Conservation (phyloP, 2,113 vertebrate genomes). For the Myotis brandtii region DNA sequence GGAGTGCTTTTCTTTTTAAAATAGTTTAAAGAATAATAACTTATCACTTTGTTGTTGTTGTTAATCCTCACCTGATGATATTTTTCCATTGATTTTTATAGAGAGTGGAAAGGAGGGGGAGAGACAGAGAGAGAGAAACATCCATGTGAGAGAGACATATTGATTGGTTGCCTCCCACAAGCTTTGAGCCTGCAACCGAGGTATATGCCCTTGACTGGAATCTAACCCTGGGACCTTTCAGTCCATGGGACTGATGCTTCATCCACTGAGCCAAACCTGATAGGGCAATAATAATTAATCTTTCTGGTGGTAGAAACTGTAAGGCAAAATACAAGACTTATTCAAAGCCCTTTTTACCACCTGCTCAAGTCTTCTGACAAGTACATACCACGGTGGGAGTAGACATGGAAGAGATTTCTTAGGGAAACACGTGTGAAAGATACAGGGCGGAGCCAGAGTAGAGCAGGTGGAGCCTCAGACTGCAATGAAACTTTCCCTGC, state of each 20-base stretch:
- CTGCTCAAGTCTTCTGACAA: constrained; percentile 18
- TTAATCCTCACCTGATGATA: too few relatives aligned
- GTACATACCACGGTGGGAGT: neutral
- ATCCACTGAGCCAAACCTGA: too few relatives aligned
- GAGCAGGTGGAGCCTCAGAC: neutral
- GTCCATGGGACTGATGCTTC: too few relatives aligned
- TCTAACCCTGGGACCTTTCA: too few relatives aligned
- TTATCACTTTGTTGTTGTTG: neutral
- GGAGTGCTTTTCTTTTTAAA: neutral
- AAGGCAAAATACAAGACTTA: neutral
- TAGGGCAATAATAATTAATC: neutral
- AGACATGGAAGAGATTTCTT: neutral
- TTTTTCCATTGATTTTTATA: too few relatives aligned
- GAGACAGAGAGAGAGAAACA: too few relatives aligned
- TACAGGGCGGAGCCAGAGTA: neutral
- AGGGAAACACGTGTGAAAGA: neutral
- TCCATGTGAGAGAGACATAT: too few relatives aligned
- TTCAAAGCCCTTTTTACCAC: neutral
- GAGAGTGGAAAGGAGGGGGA: too few relatives aligned
- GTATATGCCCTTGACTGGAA: too few relatives aligned
- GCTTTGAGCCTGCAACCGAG: too few relatives aligned
- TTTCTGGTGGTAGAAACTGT: neutral
- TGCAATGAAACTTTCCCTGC: neutral
- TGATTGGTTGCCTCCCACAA: too few relatives aligned
- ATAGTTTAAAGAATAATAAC: constrained; percentile 8